Evolutionary conservation across 2,888 invertebrate species (phyloP).

Genomic region (Acrobasis suavella): DNA sequence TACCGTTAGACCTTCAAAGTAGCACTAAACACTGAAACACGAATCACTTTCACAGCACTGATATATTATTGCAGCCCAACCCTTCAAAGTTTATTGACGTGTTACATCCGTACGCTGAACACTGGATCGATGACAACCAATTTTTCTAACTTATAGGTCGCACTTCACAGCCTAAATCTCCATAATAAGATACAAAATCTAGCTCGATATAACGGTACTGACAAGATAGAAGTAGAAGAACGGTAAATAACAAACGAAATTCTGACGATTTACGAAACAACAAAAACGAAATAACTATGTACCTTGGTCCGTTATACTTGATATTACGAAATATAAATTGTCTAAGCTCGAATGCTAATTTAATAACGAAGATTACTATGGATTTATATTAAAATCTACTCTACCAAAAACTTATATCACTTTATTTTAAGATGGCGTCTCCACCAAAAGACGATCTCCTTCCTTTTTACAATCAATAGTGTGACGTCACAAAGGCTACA

Average conservation of each 20-base stretch:
- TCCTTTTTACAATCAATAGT: conserved; percentile 72
- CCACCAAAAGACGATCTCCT: conserved; percentile 77
- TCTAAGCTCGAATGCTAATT: conserved; percentile 67
- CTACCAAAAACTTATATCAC: conserved; percentile 84
- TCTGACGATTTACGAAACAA: conserved; percentile 53
- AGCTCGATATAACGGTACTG: conserved; percentile 65
- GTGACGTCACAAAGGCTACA: conserved; percentile 74
- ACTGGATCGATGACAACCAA: conserved; percentile 70
- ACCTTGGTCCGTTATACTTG: conserved; percentile 92
- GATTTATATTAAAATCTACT: conserved; percentile 78
- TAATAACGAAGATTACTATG: conserved; percentile 75
- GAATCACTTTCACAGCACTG: conserved; percentile 73
- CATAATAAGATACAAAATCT: conserved; percentile 38
- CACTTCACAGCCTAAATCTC: conserved; percentile 38
- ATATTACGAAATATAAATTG: conserved; percentile 75
- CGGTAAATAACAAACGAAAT: conserved; percentile 77
- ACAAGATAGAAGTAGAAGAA: conserved; percentile 60
- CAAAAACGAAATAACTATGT: conserved; percentile 78
- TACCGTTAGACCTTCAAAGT: conserved; percentile 27
- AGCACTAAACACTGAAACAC: conserved; percentile 41
- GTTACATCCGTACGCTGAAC: conserved; percentile 75
- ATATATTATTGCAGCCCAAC: conserved; percentile 68
- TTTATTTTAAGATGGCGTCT: conserved; percentile 83
- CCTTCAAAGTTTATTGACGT: conserved; percentile 79
- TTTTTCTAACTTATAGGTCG: conserved; percentile 41